Base-by-base conservation (phyloP, 2,888 invertebrate species). In the Cyclophora albipunctata region DNA sequence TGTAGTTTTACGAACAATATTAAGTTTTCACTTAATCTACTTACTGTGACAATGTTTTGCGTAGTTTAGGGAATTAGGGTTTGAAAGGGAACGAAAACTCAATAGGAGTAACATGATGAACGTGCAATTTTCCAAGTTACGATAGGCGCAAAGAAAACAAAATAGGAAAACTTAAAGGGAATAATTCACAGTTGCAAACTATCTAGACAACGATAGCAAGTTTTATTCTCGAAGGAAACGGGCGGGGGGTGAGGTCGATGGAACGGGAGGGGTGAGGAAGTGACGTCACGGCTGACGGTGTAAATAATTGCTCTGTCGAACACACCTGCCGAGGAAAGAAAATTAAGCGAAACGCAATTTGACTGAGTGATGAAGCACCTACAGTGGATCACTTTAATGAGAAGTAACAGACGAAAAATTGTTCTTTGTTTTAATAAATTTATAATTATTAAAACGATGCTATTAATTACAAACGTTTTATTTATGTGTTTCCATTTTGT, bases 241-340 rank as follows among this genome's bases (percentile, higher is more conserved):
- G 56, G 59, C 56, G 54, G 67, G 56, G 58, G 61, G 60, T 42
- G 60, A 60, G 59, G 58, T 46, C 62, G 60, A 67, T 58, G 60
- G 66, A 42, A 20, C 20, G 65, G 51, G 62, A 65, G 66, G 66
- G 64, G 67, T 37, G 37, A 37, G 62, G 66, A 63, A 67, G 75
- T 84, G 84, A 84, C 84, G 84, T 83, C 84, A 82, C 74, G 71
- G 68, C 80, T 79, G 81, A 72, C 84, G 84, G 78, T 82, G 84
- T 88, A 87, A 88, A 88, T 88, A 88, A 88, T 87, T 87, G 85
- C 84, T 85, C 82, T 84, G 88, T 88, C 88, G 88, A 88, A 88
- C 84, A 87, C 88, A 88, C 87, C 88, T 87, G 88, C 82, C 77
- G 78, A 78, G 73, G 77, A 86, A 87, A 87, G 86, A 87, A 88